Base-by-base conservation (phyloP, 1,140 invertebrate genomes). In the Hermetia illucens region DNA sequence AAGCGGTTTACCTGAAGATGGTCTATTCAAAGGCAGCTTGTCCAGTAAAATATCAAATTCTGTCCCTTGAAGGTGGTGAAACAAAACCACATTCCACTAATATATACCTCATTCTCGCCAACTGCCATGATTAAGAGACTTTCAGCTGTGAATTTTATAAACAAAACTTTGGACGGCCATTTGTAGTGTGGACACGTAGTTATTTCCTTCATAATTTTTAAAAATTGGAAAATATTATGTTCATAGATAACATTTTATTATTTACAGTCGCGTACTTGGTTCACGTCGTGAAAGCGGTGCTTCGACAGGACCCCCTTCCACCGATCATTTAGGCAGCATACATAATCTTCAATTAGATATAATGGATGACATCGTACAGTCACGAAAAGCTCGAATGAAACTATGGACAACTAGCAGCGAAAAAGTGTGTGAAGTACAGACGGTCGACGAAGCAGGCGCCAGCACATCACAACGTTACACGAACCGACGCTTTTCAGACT, bases 291-390 rank as follows among this genome's bases (percentile, higher is more conserved):
- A 61, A 36, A 61, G 58, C 45, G 51, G 48, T 36, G 39, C 42
- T 38, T 44, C 44, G 16, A 42, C 51, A 50, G 74, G 74, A 34
- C 78, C 77, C 2, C 77, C 79, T 18, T 75, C 76, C 15, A 77
- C 74, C 17, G 73, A 74, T 24, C 63, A 72, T n/a, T 68, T 70
- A 13, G 82, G 82, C 24, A 83, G 79, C 51, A 73, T 75, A 12
- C 82, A 84, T 51, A 86, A 85, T 53, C 62, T 86, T 15, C 80
- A 85, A 48, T 62, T 86, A 38, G 82, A 87, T 49, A 85, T 86
- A 39, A 85, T 87, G 82, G 82, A 86, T 47, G 80, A 85, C 49
- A 86, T 87, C 24, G 75, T 85, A 16, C 80, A 82, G 52, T 77
- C 79, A 1, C 67, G 79, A 27, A 85, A 86, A 66, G 82, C 55